Conservation (phyloP, 2,113 vertebrate genomes). For the Megaceryle maxima region DNA sequence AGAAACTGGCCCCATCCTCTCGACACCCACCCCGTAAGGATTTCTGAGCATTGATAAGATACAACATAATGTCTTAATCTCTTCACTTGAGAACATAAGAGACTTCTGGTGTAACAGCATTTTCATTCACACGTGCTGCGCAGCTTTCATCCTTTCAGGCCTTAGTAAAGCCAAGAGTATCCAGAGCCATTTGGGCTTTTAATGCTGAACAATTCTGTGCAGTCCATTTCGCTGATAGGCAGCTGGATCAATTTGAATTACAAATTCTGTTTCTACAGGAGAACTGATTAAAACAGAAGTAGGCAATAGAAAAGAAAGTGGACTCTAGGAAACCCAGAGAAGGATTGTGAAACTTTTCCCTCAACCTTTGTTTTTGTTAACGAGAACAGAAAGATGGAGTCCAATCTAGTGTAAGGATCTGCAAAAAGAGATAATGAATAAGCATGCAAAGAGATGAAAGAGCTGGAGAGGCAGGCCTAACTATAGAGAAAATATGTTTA, state of each 20-base stretch:
- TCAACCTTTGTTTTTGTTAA: background rate
- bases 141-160: background rate
- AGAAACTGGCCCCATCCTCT: too few species aligned
- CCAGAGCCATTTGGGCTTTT: background rate
- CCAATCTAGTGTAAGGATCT: background rate
- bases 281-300: background rate
- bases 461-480: background rate
- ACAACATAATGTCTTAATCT: background rate
- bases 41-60: too few species aligned
- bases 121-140: background rate
- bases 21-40: too few species aligned
- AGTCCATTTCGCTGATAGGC: background rate
- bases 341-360: background rate
- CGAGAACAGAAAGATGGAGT: background rate
- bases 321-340: background rate
- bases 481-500: conserved; percentile 59
- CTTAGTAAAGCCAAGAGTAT: background rate
- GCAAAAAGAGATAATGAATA: background rate
- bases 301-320: background rate
- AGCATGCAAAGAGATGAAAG: conserved; percentile 16
- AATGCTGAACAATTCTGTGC: background rate
- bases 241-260: background rate
- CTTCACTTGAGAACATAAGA: background rate
- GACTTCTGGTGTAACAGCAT: background rate
- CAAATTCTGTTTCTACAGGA: background rate